These are phyloP conservation scores for Sinocyclocheilus anshuiensis DNA, from an alignment of 2,113 vertebrate genomes.

Conservation along the genomic window DNA sequence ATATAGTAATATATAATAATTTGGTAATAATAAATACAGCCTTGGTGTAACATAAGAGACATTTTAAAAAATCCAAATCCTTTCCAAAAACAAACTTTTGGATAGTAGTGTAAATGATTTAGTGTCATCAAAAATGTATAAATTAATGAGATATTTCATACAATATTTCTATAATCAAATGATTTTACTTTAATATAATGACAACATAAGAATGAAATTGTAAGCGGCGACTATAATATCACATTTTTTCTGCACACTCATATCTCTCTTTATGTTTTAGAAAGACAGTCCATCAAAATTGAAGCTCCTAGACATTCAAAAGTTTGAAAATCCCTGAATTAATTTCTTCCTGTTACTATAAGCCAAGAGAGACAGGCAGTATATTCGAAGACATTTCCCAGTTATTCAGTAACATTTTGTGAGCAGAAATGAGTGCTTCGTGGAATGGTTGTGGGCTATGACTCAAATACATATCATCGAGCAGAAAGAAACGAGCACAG, in stretches of 20 bases:
- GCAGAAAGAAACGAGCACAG: not conserved
- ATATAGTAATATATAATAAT: too few species aligned
- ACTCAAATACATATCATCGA: not conserved
- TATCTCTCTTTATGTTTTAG: not conserved
- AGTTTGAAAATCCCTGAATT: not conserved
- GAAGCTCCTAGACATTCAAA: not conserved
- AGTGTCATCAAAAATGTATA: not conserved
- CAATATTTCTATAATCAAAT: not conserved
- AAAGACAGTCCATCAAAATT: not conserved
- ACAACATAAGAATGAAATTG: not conserved
- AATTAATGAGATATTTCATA: not conserved
- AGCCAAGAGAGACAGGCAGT: not conserved
- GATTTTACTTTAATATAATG: not conserved
- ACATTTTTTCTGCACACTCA: not conserved
- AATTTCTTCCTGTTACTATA: not conserved
- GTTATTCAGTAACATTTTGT: not conserved
- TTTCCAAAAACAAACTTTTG: not conserved
- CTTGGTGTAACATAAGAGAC: too few species aligned
- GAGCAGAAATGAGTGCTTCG: not conserved
- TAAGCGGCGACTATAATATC: not conserved
- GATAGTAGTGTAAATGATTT: not conserved
- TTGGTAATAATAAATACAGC: too few species aligned
- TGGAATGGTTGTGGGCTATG: not conserved
- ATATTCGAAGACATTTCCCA: not conserved
- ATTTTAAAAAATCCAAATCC: too few species aligned